Conservation (phyloP, 2,797 vertebrate genomes). For the Coluber constrictor region DNA sequence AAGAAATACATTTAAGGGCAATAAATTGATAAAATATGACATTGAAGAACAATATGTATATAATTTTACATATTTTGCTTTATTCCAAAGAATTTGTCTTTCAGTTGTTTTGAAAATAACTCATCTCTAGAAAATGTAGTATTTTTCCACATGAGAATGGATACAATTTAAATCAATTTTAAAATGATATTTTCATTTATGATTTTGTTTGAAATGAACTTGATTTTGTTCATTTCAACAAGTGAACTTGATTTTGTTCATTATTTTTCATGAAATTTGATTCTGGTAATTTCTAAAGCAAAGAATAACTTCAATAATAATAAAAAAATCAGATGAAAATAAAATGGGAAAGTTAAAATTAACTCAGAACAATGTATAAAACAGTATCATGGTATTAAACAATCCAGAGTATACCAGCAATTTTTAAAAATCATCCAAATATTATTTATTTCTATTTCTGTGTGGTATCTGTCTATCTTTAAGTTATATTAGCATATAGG, state of each 20-base stretch:
- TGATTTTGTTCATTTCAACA: conserved; percentile 7
- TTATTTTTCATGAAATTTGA: not conserved
- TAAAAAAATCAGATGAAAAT: not conserved
- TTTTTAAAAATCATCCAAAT: not conserved
- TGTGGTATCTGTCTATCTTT: not conserved
- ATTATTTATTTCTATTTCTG: not conserved
- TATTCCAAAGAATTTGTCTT: conserved; percentile 4
- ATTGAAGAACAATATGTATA: conserved; percentile 30
- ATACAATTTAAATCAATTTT: conserved; percentile 34
- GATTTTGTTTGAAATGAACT: too few relatives aligned
- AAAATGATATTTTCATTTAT: conserved; percentile 7
- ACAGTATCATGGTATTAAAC: not conserved
- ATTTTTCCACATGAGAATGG: conserved; percentile 30
- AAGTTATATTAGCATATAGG: conserved; percentile 36
- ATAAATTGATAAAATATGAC: conserved; percentile 1
- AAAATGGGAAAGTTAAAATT: not conserved
- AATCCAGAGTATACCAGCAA: not conserved
- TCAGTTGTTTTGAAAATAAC: not conserved
- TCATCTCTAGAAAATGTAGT: conserved; percentile 17
- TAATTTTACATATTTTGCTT: not conserved
- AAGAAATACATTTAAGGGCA: not conserved
- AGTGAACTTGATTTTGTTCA: conserved; percentile 10
- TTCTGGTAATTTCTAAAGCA: not conserved
- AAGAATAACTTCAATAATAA: not conserved
- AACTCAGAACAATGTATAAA: not conserved